A percentile compares a stretch with the other conserved stretches of the same genome.
These are phyloP conservation scores for Homarus americanus DNA, from an alignment of 1,140 invertebrate genomes.

Conservation along the genomic window DNA sequence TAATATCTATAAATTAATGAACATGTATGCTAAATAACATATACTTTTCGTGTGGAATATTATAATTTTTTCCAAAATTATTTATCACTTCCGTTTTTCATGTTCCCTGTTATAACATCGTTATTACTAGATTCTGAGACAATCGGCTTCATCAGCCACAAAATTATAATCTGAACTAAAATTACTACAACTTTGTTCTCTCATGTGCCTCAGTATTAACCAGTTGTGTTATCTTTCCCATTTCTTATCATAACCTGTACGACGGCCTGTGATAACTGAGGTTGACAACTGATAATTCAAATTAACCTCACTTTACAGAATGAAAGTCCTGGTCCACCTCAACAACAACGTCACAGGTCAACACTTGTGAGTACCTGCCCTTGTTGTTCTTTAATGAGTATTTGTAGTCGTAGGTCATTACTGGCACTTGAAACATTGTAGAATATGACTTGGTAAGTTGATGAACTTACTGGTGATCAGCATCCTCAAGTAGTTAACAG, in stretches of 20 bases:
- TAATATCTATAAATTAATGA: not conserved
- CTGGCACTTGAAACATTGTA: no score
- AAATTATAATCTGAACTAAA: constrained; percentile 4
- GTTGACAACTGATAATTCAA: not conserved
- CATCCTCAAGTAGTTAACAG: no score
- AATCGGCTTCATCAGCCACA: no score
- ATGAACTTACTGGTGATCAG: no score
- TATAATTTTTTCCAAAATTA: not conserved
- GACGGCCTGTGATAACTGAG: not conserved
- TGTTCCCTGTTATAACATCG: not conserved
- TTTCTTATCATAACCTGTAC: not conserved
- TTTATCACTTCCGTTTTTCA: not conserved
- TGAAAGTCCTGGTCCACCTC: constrained; percentile 34
- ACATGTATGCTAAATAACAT: not conserved
- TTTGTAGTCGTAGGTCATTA: no score
- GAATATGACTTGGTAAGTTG: no score
- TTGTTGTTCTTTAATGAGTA: no score
- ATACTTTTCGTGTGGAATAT: not conserved
- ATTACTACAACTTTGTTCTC: not conserved
- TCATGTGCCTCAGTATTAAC: not conserved
- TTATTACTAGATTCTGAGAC: no score
- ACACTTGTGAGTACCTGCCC: constrained; percentile 46
- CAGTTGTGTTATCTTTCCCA: not conserved
- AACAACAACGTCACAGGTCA: constrained; percentile 35
- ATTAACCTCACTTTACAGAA: constrained; percentile 44